Evolutionary conservation across 2,113 vertebrate genomes (phyloP).

Genomic region (Sinocyclocheilus maitianheensis): DNA sequence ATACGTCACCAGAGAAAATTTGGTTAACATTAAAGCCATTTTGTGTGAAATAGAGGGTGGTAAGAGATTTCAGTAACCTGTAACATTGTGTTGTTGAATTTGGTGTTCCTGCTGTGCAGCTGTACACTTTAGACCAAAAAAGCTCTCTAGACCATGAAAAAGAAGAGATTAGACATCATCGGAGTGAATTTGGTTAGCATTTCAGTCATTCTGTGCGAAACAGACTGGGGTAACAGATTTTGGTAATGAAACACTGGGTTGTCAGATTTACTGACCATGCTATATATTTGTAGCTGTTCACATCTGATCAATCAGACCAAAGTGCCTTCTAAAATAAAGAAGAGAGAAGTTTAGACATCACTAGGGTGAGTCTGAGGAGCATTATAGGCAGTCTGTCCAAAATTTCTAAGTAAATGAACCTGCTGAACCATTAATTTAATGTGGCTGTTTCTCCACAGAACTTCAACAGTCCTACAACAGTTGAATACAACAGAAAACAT

Average conservation of each 20-base stretch:
- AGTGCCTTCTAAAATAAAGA: not conserved
- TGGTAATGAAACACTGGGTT: not conserved
- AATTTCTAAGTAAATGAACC: not conserved
- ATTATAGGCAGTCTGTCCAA: not conserved
- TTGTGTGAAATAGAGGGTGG: not conserved
- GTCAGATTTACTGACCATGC: too few species aligned
- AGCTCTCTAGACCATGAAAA: not conserved
- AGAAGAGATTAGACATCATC: not conserved
- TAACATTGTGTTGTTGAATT: not conserved
- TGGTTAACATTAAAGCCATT: not conserved
- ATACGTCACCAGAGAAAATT: not conserved
- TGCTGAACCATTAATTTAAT: not conserved
- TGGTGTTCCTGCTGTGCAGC: not conserved
- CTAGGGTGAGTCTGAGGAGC: not conserved
- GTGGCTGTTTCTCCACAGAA: not conserved
- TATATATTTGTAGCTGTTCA: not conserved
- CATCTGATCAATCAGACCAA: not conserved
- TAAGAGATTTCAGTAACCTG: not conserved
- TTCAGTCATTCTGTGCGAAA: not conserved
- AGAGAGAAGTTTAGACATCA: not conserved
- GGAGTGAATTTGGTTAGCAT: not conserved
- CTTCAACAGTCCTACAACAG: not conserved
- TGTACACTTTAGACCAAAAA: not conserved
- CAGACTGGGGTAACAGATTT: not conserved
- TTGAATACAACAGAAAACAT: not conserved